These are phyloP conservation scores for Trachops cirrhosus DNA, from an alignment of 2,797 vertebrate genomes.

Conservation along the genomic window DNA sequence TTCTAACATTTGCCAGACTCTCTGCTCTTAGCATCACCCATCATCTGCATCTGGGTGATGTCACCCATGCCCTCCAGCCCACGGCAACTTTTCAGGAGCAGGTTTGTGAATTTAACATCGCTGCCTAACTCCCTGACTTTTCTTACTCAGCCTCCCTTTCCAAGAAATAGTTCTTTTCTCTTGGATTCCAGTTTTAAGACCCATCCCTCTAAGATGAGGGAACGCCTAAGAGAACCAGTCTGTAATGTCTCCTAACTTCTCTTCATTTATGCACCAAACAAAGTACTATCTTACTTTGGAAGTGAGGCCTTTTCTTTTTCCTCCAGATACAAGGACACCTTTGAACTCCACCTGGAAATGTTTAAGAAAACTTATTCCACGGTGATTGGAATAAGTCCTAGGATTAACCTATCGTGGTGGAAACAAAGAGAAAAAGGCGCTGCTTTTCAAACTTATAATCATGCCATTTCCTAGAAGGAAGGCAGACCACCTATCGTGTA, in stretches of 20 bases:
- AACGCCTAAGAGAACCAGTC: not conserved
- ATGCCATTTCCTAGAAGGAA: not conserved
- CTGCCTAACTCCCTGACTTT: not conserved
- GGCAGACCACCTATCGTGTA: not conserved
- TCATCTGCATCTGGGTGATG: not conserved
- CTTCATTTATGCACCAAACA: not conserved
- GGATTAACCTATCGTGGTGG: not conserved
- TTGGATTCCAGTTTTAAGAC: not conserved
- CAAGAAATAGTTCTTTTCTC: not conserved
- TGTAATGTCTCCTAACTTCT: not conserved
- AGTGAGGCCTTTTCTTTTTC: not conserved
- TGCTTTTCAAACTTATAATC: not conserved
- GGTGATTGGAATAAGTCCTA: slow-evolving; percentile 2
- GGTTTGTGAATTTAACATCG: not conserved
- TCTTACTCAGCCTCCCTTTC: not conserved
- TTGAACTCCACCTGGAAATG: slow-evolving; percentile 32
- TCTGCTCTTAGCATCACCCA: not conserved
- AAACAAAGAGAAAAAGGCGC: not conserved
- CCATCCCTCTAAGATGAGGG: not conserved
- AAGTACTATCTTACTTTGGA: not conserved
- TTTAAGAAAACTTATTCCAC: not conserved
- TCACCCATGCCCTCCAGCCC: not conserved
- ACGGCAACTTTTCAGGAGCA: not conserved
- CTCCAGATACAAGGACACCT: not conserved
- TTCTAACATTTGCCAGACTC: not conserved